Percentiles rank a stretch among this genome's conserved stretches.
These are phyloP conservation scores for Onychomys arenicola DNA, from an alignment of 2,797 vertebrate species.

Conservation along the genomic window DNA sequence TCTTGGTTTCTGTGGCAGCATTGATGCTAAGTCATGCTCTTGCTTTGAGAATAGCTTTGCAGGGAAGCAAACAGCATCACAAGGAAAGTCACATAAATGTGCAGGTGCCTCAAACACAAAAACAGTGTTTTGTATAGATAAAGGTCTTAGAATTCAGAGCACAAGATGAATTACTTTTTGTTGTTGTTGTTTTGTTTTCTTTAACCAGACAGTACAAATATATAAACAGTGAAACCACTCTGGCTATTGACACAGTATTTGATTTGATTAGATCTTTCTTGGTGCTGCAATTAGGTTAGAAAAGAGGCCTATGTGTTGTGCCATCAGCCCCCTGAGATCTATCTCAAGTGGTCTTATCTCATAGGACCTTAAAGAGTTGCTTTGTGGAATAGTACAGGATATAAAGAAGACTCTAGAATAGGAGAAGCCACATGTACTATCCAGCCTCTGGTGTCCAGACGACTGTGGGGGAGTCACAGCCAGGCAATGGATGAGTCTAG, in stretches of 20 bases:
- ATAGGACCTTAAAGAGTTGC: neutral
- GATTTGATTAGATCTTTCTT: conserved; percentile 9
- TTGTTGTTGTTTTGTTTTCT: accelerated
- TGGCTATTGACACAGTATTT: neutral
- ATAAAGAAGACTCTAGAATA: neutral
- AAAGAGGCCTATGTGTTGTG: neutral
- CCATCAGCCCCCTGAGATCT: neutral
- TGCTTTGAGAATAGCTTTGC: conserved; percentile 30
- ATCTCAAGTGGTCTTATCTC: conserved; percentile 7
- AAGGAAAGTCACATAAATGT: neutral
- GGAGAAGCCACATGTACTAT: neutral
- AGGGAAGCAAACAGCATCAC: neutral
- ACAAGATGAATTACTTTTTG: neutral
- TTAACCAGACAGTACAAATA: neutral
- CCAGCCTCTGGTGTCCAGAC: neutral
- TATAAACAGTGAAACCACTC: neutral
- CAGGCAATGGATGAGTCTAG: neutral
- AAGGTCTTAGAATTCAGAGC: neutral
- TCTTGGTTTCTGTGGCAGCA: conserved; percentile 13
- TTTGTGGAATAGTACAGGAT: neutral
- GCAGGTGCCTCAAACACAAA: neutral
- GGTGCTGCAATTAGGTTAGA: conserved; percentile 38
- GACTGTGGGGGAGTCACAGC: neutral
- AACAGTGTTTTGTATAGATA: neutral
- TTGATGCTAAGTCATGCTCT: neutral